Base-by-base conservation (phyloP, 2,888 invertebrate genomes). In the Bellardia pandia region DNA sequence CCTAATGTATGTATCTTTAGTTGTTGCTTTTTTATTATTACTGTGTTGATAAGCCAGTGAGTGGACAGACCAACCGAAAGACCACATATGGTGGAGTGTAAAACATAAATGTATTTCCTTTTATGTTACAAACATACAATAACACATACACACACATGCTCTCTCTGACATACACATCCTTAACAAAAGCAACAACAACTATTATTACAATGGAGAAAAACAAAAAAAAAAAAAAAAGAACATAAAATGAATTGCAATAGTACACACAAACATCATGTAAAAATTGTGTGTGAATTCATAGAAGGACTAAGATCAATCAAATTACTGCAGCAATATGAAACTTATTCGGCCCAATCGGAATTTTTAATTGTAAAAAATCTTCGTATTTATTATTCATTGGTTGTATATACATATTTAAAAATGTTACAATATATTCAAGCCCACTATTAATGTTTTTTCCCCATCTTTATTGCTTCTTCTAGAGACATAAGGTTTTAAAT, bases 131-230 rank as follows among this genome's bases (percentile, higher is more conserved):
- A 88, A 53, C 8, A 40, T 3, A 45, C 88, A 89, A 37, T 37
- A 37, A 37, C 89, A 71, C 68, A 45, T 88, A 68, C 60, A 81
- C 79, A 58, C 72, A 75, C 82, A 23, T 53, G 16, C 42, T 8
- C 48, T 14, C 66, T 13, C 53, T 6, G 13, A 66, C 87, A 45
- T 7, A 42, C 16, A 56, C 53, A 77, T 40, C 3, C 6, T 3
- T 14, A 40, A 48, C 58, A 64, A 53, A 74, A 23, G 42, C 3
- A 80, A 11, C 8, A 51, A 68, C 72, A 79, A 74, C 64, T 33
- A 51, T 62, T 40, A 77, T n/a, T 64, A 77, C n/a, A 40, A 14
- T 1, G 14, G 13, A 11, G 1, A 2, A 2, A 23, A 16, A 33
- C 9, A 75, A 45, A n/a, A 42, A 14, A 45, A 30, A 51, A 40